Evolutionary conservation across 2,113 vertebrate genomes (phyloP).

Genomic region (Pomatostomus ruficeps): DNA sequence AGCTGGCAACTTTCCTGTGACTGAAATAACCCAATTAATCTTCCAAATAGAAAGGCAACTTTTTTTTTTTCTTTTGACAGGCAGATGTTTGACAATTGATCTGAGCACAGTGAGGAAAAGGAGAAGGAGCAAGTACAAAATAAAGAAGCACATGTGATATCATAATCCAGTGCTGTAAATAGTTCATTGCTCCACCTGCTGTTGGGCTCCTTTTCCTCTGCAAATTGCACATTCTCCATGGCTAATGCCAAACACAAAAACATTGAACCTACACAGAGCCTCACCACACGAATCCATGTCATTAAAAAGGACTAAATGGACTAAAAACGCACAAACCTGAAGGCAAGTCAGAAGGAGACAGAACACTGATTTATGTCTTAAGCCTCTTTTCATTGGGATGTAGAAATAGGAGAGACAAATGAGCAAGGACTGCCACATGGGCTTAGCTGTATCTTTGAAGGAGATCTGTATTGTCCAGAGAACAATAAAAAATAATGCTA

Average conservation of each 20-base stretch:
- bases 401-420: not conserved
- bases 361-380: not conserved
- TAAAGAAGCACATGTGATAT: not conserved
- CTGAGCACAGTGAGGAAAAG: not conserved
- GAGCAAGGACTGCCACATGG: not conserved
- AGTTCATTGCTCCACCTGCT: slow-evolving; percentile 51
- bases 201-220: not conserved
- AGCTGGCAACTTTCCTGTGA: not conserved
- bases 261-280: not conserved
- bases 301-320: not conserved
- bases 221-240: not conserved
- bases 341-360: not conserved
- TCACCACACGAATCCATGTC: not conserved
- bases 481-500: not conserved
- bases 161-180: not conserved
- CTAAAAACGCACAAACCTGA: not conserved
- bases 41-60: not conserved
- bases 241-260: not conserved
- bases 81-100: slow-evolving; percentile 28
- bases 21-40: slow-evolving; percentile 44
- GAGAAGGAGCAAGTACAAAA: not conserved
- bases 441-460: slow-evolving; percentile 23
- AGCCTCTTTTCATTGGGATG: not conserved
- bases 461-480: not conserved
- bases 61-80: not conserved